These are phyloP conservation scores for Drosophila orosa DNA, from an alignment of 1,140 invertebrate species.

Conservation along the genomic window DNA sequence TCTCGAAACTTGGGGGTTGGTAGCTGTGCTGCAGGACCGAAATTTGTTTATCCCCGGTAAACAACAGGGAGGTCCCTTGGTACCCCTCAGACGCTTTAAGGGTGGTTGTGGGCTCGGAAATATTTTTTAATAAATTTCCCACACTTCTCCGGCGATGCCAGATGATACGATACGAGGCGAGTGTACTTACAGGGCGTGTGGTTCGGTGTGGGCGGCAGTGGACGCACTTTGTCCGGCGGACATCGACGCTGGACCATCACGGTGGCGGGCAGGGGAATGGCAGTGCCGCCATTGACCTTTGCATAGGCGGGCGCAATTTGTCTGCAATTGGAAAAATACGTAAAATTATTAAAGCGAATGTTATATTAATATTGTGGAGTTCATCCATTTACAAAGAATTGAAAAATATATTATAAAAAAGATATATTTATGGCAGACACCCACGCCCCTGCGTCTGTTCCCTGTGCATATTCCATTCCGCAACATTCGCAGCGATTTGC, in stretches of 20 bases:
- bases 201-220: slow-evolving; percentile 87
- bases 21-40: slow-evolving; percentile 32
- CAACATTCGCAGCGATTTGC: slow-evolving; percentile 43
- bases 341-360: slow-evolving; percentile 30
- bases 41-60: slow-evolving; percentile 73
- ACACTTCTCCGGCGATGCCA: slow-evolving; percentile 16
- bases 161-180: neutral
- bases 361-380: slow-evolving; percentile 12
- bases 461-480: neutral
- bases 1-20: slow-evolving; percentile 52
- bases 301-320: slow-evolving; percentile 87
- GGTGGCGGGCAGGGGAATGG: slow-evolving; percentile 90
- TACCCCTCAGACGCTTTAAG: slow-evolving; percentile 11
- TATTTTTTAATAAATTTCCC: slow-evolving; percentile 77
- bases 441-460: slow-evolving; percentile 18
- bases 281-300: slow-evolving; percentile 86
- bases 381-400: slow-evolving; percentile 15
- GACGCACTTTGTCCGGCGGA: slow-evolving; percentile 90
- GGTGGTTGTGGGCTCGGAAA: slow-evolving; percentile 40
- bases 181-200: slow-evolving; percentile 85
- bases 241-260: slow-evolving; percentile 89
- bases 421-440: slow-evolving; percentile 36
- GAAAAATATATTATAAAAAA: slow-evolving; percentile 21
- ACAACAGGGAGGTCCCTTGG: slow-evolving; percentile 40
- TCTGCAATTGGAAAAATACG: slow-evolving; percentile 84